Evolutionary conservation across 2,113 vertebrate species (phyloP), one percentile per base, ranked within the genome.

Genomic region (Mesocricetus auratus): DNA sequence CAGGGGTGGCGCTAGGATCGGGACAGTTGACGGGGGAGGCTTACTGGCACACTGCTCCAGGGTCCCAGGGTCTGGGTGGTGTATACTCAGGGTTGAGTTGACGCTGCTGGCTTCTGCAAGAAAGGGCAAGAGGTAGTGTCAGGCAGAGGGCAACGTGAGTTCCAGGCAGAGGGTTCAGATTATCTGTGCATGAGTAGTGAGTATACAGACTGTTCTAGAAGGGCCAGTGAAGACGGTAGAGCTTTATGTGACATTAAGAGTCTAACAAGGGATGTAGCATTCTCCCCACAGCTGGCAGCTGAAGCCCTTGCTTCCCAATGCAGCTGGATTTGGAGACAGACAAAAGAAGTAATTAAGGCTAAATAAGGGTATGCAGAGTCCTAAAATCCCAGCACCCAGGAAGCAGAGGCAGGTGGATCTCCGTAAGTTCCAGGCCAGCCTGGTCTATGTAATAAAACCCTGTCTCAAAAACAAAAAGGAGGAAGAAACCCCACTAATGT

Each of bases 41-140:
- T 99, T 98, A 99, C 98, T 89, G 56, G 97, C 96, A 79, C 98
- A 99, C 0, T 91, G 83, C 78, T 98, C 96, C 82, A 29, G 90
- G 64, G 73, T 42, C 78, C 60, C 91, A 0, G 31, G 89, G 93
- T 89, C 0, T 96, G 75, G 36, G 95, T 91, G n/a, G 89, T 94
- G 47, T 9, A 11, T 3, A 0, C 33, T 56, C 93, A 85, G 4
- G 83, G 69, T 89, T 21, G 97, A 96, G 93, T 96, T 90, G 88
- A 47, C 0, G 0, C 58, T 88, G 0, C 93, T 96, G 83, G 85
- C 75, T 95, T 96, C 98, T 98, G 96, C 66, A 95, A 94, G 78
- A 75, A 89, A 96, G 93, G 66, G 79, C 17, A 58, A 47, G 50
- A 92, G 33, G 45, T 2, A 17, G 36, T 81, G 45, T 89, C 47